phyloP scores from a whole-genome alignment of 2,888 invertebrate genomes.

The Apodemia zela region DNA sequence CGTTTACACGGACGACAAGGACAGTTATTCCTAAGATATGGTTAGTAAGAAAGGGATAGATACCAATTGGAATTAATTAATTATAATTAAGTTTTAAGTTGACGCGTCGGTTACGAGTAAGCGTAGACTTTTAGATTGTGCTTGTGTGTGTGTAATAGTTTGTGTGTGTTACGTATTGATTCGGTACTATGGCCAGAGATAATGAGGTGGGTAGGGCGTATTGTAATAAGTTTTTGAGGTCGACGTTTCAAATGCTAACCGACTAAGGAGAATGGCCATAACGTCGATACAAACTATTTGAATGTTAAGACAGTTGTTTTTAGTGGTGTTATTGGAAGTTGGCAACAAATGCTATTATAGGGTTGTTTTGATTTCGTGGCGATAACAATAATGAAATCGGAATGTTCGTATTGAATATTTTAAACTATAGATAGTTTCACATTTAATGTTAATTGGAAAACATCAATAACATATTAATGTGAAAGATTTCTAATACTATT shows the following conservation, averaged over 20 bases:
- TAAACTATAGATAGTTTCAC: constrained; percentile 1
- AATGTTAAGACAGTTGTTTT: constrained; percentile 23
- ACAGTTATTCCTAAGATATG: constrained; percentile 69
- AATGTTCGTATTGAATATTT: constrained; percentile 15
- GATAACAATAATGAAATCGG: constrained; percentile 19
- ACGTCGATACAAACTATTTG: constrained; percentile 14
- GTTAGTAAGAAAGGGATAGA: constrained; percentile 60
- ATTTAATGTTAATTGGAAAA: too few relatives aligned
- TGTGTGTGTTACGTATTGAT: constrained; percentile 67
- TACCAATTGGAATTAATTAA: constrained; percentile 88
- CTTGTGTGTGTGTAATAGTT: constrained; percentile 50
- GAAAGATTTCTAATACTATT: too few relatives aligned
- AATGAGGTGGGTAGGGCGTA: constrained; percentile 71
- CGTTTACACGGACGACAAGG: constrained; percentile 53
- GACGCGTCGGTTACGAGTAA: constrained; percentile 81
- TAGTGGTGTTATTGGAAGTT: constrained; percentile 23
- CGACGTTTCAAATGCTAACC: constrained; percentile 41
- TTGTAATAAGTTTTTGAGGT: constrained; percentile 74
- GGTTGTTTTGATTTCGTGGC: constrained; percentile 24
- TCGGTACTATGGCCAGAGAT: constrained; percentile 74
- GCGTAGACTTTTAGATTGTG: constrained; percentile 64
- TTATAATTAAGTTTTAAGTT: constrained; percentile 92
- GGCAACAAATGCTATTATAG: constrained; percentile 20
- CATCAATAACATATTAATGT: too few relatives aligned
- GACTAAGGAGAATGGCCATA: constrained; percentile 29